Conservation (phyloP, 2,888 invertebrate genomes). For the Philhelius pedissequus region DNA sequence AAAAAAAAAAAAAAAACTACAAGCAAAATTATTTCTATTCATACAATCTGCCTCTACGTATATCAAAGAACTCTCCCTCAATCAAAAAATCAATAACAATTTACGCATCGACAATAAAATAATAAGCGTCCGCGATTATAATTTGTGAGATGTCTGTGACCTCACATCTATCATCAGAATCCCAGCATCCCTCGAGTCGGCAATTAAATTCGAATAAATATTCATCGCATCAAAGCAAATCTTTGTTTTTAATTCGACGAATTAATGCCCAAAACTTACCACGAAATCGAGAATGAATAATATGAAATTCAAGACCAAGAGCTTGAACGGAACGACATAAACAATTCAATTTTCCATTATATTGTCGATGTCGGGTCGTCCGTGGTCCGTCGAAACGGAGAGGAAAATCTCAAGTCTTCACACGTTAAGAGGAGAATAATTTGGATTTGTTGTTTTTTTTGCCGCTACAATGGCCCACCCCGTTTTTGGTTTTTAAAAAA, state of each 20-base stretch:
- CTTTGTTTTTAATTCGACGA: constrained; percentile 65
- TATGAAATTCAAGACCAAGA: neutral
- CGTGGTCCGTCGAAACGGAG: neutral
- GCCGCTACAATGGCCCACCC: neutral
- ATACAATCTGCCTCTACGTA: constrained; percentile 2
- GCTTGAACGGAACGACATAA: neutral
- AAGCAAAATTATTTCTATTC: neutral
- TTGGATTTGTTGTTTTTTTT: constrained; percentile 14
- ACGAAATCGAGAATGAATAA: constrained; percentile 10
- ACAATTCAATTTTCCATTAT: neutral
- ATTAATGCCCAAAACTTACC: constrained; percentile 38
- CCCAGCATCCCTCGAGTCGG: constrained; percentile 20
- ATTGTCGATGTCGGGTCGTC: too few species aligned
- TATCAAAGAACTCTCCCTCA: neutral
- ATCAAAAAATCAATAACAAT: constrained; percentile 26
- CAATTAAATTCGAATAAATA: constrained; percentile 63
- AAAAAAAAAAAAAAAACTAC: neutral
- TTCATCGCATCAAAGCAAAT: constrained; percentile 53
- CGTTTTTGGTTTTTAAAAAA: neutral
- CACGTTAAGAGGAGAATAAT: constrained; percentile 14
- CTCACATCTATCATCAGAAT: neutral
- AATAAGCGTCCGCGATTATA: constrained; percentile 36
- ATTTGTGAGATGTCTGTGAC: constrained; percentile 8
- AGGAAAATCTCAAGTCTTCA: constrained; percentile 25
- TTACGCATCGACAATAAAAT: constrained; percentile 18